phyloP scores from a whole-genome alignment of 2,888 invertebrate species.

The Zele albiditarsus region DNA sequence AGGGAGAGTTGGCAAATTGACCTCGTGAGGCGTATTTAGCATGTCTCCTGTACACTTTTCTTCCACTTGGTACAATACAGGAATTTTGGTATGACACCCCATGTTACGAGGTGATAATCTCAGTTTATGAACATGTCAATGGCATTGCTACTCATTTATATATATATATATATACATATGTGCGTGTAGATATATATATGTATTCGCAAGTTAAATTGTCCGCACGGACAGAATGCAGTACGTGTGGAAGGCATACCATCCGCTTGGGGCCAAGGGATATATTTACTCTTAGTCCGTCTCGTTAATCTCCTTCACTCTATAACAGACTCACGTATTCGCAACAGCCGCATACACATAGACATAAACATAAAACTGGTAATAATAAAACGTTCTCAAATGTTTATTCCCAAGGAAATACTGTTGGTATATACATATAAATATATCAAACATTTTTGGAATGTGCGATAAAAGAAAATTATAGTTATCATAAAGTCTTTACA shows the following conservation, averaged over 20 bases:
- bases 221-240: constrained; percentile 36
- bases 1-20: constrained; percentile 13
- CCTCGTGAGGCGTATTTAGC: constrained; percentile 31
- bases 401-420: constrained; percentile 21
- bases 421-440: not conserved
- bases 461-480: not conserved
- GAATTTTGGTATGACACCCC: constrained; percentile 16
- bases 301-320: constrained; percentile 23
- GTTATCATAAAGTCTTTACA: not conserved
- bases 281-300: constrained; percentile 40
- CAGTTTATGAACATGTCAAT: constrained; percentile 7
- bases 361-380: not conserved
- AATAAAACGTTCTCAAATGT: constrained; percentile 15
- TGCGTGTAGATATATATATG: not conserved
- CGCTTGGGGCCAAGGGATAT: constrained; percentile 37
- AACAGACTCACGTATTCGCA: not conserved
- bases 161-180: not conserved
- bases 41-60: not conserved
- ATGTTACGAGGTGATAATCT: constrained; percentile 6
- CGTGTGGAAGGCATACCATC: constrained; percentile 32
- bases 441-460: not conserved
- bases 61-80: not conserved
- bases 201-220: constrained; percentile 16
- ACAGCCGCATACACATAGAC: not conserved
- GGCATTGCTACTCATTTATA: not conserved